phyloP scores from a whole-genome alignment of 35 echinoderm and acorn worm species.

The Heliocidaris erythrogramma region DNA sequence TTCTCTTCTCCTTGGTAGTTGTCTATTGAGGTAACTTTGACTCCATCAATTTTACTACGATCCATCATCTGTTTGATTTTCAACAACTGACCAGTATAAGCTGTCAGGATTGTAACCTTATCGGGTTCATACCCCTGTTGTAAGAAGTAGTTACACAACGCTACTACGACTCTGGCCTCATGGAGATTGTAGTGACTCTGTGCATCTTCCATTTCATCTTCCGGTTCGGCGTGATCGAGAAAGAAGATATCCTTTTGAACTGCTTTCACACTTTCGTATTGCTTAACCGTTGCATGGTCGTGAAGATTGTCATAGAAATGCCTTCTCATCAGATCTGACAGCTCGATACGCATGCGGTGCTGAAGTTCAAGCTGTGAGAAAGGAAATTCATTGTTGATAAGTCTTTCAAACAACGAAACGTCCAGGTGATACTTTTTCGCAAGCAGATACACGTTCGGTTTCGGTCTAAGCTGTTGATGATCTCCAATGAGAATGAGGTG shows the following conservation, averaged over 20 bases:
- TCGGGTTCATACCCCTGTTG: constrained; percentile 64
- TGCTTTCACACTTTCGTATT: constrained; percentile 54
- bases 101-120: constrained; percentile 83
- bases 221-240: constrained; percentile 67
- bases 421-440: constrained; percentile 78
- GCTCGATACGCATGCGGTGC: constrained; percentile 87
- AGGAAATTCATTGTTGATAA: constrained; percentile 80
- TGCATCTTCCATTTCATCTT: constrained; percentile 57
- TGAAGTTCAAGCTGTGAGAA: constrained; percentile 62
- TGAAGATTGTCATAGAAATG: constrained; percentile 68
- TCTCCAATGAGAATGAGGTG: constrained; percentile 95
- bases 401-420: constrained; percentile 86
- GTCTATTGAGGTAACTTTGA: constrained; percentile 69
- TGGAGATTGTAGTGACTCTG: constrained; percentile 72
- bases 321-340: constrained; percentile 74
- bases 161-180: constrained; percentile 72
- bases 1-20: constrained; percentile 93
- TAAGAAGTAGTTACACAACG: constrained; percentile 72
- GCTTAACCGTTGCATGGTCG: constrained; percentile 66
- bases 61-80: constrained; percentile 67
- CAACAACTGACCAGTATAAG: constrained; percentile 74
- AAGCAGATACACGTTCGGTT: constrained; percentile 86
- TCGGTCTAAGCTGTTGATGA: constrained; percentile 91
- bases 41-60: constrained; percentile 51
- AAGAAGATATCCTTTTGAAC: constrained; percentile 79